A percentile compares a stretch with the other conserved stretches of the same genome.
Evolutionary conservation across 2,888 invertebrate genomes (phyloP).

Genomic region (Apeira syringaria): DNA sequence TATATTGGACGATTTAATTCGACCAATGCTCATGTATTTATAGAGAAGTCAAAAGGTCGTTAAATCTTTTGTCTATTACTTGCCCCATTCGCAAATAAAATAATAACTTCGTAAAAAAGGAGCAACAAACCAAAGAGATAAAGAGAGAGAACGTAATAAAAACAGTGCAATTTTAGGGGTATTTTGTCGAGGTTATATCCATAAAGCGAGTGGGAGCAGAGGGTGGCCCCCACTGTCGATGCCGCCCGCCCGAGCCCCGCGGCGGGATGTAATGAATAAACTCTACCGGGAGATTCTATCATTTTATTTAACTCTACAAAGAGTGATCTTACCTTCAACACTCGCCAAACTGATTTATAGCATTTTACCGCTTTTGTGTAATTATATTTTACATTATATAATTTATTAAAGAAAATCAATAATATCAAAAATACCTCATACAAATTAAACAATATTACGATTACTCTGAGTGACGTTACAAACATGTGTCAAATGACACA

Average conservation of each 20-base stretch:
- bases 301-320: constrained; percentile 77
- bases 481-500: too few relatives aligned
- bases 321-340: constrained; percentile 67
- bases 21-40: not conserved
- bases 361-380: constrained; percentile 29
- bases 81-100: constrained; percentile 69
- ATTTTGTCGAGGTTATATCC: constrained; percentile 84
- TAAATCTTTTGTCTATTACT: constrained; percentile 29
- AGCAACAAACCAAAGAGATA: constrained; percentile 82
- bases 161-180: constrained; percentile 84
- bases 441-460: too few relatives aligned
- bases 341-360: constrained; percentile 51
- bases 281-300: constrained; percentile 74
- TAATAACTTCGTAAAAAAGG: constrained; percentile 75
- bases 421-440: too few relatives aligned
- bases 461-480: too few relatives aligned
- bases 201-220: constrained; percentile 73
- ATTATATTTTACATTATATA: too few relatives aligned
- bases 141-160: constrained; percentile 82
- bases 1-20: too few relatives aligned
- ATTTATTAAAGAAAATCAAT: too few relatives aligned
- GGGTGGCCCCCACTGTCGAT: constrained; percentile 41
- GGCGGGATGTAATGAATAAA: constrained; percentile 81
- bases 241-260: constrained; percentile 46
- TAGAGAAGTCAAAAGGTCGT: constrained; percentile 9